Base-by-base conservation (phyloP, 2,888 invertebrate species). In the Tipula lateralis region DNA sequence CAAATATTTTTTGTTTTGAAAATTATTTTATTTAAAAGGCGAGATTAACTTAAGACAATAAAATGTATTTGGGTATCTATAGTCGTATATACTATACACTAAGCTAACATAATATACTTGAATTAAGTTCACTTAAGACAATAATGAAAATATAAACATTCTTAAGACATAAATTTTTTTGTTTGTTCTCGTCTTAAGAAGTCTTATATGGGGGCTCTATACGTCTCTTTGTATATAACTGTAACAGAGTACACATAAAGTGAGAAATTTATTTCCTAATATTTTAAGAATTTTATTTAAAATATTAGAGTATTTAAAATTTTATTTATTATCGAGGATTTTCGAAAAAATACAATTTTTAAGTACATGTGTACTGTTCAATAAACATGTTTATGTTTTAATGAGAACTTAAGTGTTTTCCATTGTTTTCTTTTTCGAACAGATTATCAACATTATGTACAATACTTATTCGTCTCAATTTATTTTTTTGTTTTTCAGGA, bases 81-180 rank as follows among this genome's bases (percentile, higher is more conserved):
- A 36, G 5, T 9, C 5, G 44, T 44, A 44, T n/a, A 16, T 16
- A 9, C 5, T 36, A 7, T 36, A 66, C 66, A 66, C 13, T n/a
- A 66, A 66, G 66, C 66, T 24, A 66, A 66, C 66, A 66, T 9
- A 66, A 66, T 50, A 50, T 66, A 66, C 66, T 24, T 66, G 66
- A 24, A 66, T 66, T 66, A 66, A 66, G 66, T 66, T 66, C 66
- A 66, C 24, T 66, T 66, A 66, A 66, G 66, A 66, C 66, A 66
- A 66, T 66, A 66, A 66, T 66, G 66, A 66, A 66, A 66, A 66
- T 24, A 66, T 24, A 66, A 66, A 66, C 66, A 66, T 66, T 66
- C 66, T 66, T 66, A 66, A 66, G 66, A 66, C 66, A 66, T 66
- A 66, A 66, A 24, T 66, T 24, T 66, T 19, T 19, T 66, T 66